Conservation (phyloP, 2,888 invertebrate species). For the Sarcophaga rosellei region DNA sequence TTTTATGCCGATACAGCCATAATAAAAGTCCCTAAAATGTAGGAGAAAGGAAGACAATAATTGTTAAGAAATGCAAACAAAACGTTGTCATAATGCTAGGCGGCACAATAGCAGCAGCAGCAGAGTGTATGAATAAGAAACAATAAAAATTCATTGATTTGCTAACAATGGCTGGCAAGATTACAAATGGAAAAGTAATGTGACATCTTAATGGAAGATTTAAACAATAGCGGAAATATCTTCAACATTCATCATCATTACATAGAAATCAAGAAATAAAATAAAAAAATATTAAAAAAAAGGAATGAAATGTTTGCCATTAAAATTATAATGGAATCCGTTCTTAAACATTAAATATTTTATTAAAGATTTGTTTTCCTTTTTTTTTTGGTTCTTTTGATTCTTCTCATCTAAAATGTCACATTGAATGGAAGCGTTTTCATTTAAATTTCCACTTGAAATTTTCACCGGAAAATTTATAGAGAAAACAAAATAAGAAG, state of each 20-base stretch:
- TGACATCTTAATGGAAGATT: constrained; percentile 7
- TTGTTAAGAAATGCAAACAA: constrained; percentile 6
- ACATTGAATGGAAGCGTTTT: not conserved
- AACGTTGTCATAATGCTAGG: constrained; percentile 22
- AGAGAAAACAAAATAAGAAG: not conserved
- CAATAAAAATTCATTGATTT: constrained; percentile 29
- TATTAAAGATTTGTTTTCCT: not conserved
- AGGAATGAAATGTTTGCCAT: too few species aligned
- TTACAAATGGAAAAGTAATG: constrained; percentile 12
- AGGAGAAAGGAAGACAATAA: not conserved
- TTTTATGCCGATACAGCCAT: constrained; percentile 9
- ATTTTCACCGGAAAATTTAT: not conserved
- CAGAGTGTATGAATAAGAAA: constrained; percentile 7
- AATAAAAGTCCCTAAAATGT: not conserved
- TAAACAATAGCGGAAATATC: not conserved
- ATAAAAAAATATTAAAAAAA: too few species aligned
- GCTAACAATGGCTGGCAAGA: not conserved
- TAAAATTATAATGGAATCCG: too few species aligned
- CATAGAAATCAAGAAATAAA: too few species aligned
- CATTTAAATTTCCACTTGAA: not conserved
- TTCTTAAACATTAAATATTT: too few species aligned
- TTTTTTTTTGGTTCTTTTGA: not conserved
- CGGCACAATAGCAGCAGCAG: not conserved
- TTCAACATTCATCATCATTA: too few species aligned
- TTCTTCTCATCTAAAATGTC: not conserved